These are phyloP conservation scores for Trissoscelio sp. DNA, from an alignment of 2,888 invertebrate genomes.

Conservation along the genomic window DNA sequence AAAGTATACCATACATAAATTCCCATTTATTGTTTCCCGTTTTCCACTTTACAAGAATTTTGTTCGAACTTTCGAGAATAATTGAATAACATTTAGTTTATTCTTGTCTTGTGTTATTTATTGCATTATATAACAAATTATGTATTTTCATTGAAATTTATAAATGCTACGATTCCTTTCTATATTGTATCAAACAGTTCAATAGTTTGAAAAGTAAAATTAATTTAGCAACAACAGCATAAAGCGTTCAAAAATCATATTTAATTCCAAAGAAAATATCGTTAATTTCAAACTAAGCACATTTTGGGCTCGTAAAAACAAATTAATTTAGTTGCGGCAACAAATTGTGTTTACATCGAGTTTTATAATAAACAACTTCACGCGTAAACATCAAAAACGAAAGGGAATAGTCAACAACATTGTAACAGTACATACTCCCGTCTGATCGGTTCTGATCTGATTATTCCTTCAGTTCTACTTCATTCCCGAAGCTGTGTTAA, in stretches of 20 bases:
- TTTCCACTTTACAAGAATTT: conserved; percentile 11
- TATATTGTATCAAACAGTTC: neutral
- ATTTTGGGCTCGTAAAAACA: neutral
- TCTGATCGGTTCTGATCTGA: conserved; percentile 46
- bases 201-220: neutral
- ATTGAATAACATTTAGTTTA: conserved; percentile 5
- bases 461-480: conserved; percentile 32
- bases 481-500: neutral
- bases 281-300: too few relatives aligned
- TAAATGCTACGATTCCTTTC: neutral
- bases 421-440: conserved; percentile 10
- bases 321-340: neutral
- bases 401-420: conserved; percentile 33
- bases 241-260: neutral
- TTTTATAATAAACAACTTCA: conserved; percentile 10
- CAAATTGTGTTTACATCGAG: neutral
- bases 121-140: conserved; percentile 7
- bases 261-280: too few relatives aligned
- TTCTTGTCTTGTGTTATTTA: conserved; percentile 1
- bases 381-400: conserved; percentile 26
- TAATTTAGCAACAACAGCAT: neutral
- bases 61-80: conserved; percentile 15
- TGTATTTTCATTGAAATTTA: conserved; percentile 2
- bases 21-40: conserved; percentile 22
- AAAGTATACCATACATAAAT: conserved; percentile 10